Evolutionary conservation across 2,888 invertebrate genomes (phyloP), one percentile per base, ranked within the genome.

Genomic region (Lepidonotus clava): DNA sequence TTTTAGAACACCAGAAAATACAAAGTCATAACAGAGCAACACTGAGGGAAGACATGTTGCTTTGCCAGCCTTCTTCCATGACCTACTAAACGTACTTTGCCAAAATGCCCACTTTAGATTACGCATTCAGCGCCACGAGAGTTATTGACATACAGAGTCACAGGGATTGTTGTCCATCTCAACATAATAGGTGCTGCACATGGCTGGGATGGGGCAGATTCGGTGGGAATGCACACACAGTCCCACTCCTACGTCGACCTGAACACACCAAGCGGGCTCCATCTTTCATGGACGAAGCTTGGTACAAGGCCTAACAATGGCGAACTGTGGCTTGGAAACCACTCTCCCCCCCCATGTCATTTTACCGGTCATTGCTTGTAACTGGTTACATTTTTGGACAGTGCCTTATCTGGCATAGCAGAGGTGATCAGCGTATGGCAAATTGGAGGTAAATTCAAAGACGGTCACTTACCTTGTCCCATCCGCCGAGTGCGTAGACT

Each of bases 401-500:
- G 61, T 38, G 84, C 41, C 24, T 36, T 61, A 56, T 66, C 40
- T 61, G 61, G 84, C 21, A n/a, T 36, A n/a, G 21, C 28, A 40
- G 5, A 28, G 46, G 80, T 32, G 28, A 80, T 80, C 51, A 80
- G 41, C 21, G 5, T 46, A 32, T n/a, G 46, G 80, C 24, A 36
- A 83, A 38, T 41, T 87, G 89, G 90, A 90, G 90, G 90, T 90
- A 91, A 91, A 91, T 91, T 90, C 90, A 90, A 91, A 91, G 85
- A 61, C 41, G 34, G 46, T 40, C 46, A 86, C 90, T 95, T 94
- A 98, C 99, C 96, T 98, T 99, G 91, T 97, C 96, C 96, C 98
- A 97, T 91, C 99, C 99, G 91, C 99, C 99, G 92, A 97, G 96
- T 89, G 97, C 96, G 91, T 97, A 98, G 84, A 99, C 99, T 93